Evolutionary conservation across 2,888 invertebrate species (phyloP).

Genomic region (Mylabris sibirica): DNA sequence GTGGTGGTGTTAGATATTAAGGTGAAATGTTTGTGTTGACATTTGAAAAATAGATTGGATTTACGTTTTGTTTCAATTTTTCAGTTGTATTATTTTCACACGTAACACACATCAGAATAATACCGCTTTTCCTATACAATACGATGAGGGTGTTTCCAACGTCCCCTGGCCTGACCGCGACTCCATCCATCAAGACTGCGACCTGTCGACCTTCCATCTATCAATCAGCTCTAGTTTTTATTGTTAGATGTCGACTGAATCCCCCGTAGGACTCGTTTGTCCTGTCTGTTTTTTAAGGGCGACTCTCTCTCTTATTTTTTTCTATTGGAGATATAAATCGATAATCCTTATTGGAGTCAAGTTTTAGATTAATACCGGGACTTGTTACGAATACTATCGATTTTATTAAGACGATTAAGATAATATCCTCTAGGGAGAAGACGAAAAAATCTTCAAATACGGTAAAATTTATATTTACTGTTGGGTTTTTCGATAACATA

Average conservation of each 20-base stretch:
- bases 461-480: conserved; percentile 32
- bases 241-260: conserved; percentile 45
- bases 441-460: conserved; percentile 34
- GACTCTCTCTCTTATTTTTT: neutral
- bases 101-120: conserved; percentile 24
- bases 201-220: conserved; percentile 53
- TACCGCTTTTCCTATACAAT: conserved; percentile 18
- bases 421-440: neutral
- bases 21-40: neutral
- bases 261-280: conserved; percentile 32
- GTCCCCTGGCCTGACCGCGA: conserved; percentile 49
- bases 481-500: conserved; percentile 30
- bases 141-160: conserved; percentile 17
- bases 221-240: conserved; percentile 57
- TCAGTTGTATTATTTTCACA: conserved; percentile 16
- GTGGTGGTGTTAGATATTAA: too few relatives aligned
- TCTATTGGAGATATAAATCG: neutral
- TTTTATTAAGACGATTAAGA: conserved; percentile 12
- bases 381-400: conserved; percentile 2
- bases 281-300: conserved; percentile 27
- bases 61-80: conserved; percentile 32
- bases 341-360: neutral
- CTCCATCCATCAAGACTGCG: conserved; percentile 56
- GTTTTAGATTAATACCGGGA: neutral
- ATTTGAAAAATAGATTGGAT: neutral